Evolutionary conservation across 1,140 invertebrate species (phyloP), one percentile per base, ranked within the genome.

Genomic region (Drosophila serrata): DNA sequence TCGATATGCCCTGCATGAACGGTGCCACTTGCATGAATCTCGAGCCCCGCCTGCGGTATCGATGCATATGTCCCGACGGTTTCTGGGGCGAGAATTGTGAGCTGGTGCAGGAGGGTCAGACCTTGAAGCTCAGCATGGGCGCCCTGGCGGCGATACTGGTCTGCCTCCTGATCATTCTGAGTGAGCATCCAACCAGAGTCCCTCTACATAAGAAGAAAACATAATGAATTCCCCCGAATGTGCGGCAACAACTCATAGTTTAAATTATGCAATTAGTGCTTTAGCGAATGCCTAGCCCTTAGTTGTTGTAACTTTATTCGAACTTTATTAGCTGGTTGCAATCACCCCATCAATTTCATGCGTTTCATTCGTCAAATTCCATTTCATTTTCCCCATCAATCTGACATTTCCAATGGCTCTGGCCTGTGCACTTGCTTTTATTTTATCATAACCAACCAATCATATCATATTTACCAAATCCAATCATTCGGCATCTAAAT

Each of bases 31-130:
- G 97, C 92, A 95, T 97, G 79, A 98, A 98, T 93, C 95, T 97
- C 82, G 97, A 98, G 93, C 97, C 97, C 63, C 94, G 95, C 68
- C 95, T 97, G 68, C 95, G 97, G 43, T 97, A 97, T 88, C 95
- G 95, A 78, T 98, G 96, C 93, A 95, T 96, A 67, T 99, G 98
- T 92, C 96, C 96, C 6, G 96, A 97, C 67, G 97, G 98, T 42
- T 99, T 97, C 94, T 98, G 96, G 95, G 98, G 98, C 59, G 96
- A 97, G 85, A 97, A 98, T 93, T 99, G 98, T 93, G 97, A 99
- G 92, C 94, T 98, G 55, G 95, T 98, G 40, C 97, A 98, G 92
- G 97, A 98, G 93, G 97, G 97, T 70, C 97, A 97, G 93, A 98
- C 97, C 49, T 94, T 99, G 64, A 97, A 98, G 92, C 95, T 98